These are phyloP conservation scores for Rhodinocichla rosea DNA, from an alignment of 2,113 vertebrate genomes.

Conservation along the genomic window DNA sequence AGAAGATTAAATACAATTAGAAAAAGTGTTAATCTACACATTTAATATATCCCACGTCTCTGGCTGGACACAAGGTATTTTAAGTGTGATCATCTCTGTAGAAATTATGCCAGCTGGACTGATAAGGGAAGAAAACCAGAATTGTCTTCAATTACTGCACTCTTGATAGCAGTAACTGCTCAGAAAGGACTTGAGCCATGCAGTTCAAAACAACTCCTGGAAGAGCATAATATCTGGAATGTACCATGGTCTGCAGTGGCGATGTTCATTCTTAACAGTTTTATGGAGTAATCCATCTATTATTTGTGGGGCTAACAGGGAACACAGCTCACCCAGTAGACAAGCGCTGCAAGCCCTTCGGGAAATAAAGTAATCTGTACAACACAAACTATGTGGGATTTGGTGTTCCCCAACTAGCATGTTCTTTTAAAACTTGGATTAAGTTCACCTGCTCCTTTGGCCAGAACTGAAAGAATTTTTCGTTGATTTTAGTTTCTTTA, in stretches of 20 bases:
- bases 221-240: neutral
- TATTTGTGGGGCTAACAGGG: neutral
- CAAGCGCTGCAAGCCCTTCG: neutral
- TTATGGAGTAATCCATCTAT: neutral
- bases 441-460: slow-evolving; percentile 23
- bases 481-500: neutral
- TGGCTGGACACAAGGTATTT: neutral
- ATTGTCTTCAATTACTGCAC: neutral
- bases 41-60: neutral
- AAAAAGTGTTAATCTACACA: neutral
- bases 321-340: neutral
- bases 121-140: neutral
- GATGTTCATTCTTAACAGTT: neutral
- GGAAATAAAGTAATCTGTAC: slow-evolving; percentile 16
- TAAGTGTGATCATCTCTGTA: neutral
- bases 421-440: neutral
- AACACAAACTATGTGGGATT: neutral
- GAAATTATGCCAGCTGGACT: neutral
- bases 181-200: neutral
- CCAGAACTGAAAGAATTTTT: neutral
- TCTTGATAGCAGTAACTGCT: neutral
- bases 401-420: neutral
- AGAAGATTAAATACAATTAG: neutral
- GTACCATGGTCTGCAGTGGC: neutral
- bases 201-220: neutral